These are phyloP conservation scores for Plagodis dolabraria DNA, from an alignment of 2,888 invertebrate species.

Conservation along the genomic window DNA sequence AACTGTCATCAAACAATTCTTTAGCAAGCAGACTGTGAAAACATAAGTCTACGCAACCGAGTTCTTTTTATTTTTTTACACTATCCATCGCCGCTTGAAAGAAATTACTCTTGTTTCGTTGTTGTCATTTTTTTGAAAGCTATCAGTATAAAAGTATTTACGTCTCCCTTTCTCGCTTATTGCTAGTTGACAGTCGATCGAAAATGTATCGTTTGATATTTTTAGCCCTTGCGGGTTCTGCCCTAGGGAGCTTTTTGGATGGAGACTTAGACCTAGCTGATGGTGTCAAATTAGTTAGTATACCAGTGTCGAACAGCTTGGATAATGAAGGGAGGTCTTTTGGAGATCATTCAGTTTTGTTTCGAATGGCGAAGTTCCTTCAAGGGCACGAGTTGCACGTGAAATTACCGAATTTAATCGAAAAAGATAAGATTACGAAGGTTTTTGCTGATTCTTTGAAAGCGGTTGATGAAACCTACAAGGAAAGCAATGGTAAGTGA, in stretches of 20 bases:
- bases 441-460: slow-evolving; percentile 82
- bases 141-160: slow-evolving; percentile 70
- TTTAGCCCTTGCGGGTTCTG: slow-evolving; percentile 47
- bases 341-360: slow-evolving; percentile 83
- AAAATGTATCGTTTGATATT: slow-evolving; percentile 69
- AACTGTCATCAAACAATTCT: slow-evolving; percentile 19
- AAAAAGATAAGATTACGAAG: slow-evolving; percentile 86
- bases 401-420: slow-evolving; percentile 88
- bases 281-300: slow-evolving; percentile 86
- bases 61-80: slow-evolving; percentile 44
- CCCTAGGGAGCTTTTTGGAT: slow-evolving; percentile 62
- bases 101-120: slow-evolving; percentile 58
- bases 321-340: slow-evolving; percentile 75
- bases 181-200: slow-evolving; percentile 57
- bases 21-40: slow-evolving; percentile 39
- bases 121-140: slow-evolving; percentile 81
- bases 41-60: slow-evolving; percentile 45
- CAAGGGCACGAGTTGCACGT: slow-evolving; percentile 90
- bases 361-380: slow-evolving; percentile 87
- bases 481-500: slow-evolving; percentile 79
- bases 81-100: slow-evolving; percentile 49
- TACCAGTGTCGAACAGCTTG: slow-evolving; percentile 75
- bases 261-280: slow-evolving; percentile 86
- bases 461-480: slow-evolving; percentile 73
- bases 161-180: slow-evolving; percentile 71